Conservation (phyloP, 2,888 invertebrate species). For the Penaeus monodon region DNA sequence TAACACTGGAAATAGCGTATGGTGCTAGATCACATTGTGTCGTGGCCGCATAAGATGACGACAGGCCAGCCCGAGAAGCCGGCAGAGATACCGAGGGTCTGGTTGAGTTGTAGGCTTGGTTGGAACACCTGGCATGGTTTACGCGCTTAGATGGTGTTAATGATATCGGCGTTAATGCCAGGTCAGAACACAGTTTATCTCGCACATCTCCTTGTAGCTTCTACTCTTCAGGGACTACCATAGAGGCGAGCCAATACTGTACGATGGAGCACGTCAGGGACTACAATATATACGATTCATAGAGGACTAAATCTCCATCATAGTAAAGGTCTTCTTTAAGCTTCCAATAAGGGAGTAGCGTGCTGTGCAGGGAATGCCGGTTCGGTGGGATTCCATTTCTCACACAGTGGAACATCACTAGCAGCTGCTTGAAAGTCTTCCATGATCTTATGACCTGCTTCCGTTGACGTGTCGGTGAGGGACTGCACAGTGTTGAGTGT, state of each 20-base stretch:
- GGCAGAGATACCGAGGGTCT: too few species aligned
- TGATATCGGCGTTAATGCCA: background rate
- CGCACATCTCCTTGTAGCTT: background rate
- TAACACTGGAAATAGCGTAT: too few species aligned
- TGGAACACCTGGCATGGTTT: background rate
- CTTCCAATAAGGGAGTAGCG: background rate
- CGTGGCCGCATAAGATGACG: too few species aligned
- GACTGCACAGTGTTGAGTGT: background rate
- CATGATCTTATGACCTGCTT: background rate
- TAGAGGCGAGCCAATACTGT: background rate
- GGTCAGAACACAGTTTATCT: too few species aligned
- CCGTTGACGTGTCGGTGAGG: background rate
- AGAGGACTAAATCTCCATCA: background rate
- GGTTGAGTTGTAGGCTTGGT: background rate
- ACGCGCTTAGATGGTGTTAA: background rate
- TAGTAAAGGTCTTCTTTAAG: background rate
- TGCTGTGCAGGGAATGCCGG: background rate
- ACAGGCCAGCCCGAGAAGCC: too few species aligned
- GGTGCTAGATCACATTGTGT: too few species aligned
- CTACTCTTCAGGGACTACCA: background rate
- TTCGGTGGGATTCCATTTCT: too few species aligned
- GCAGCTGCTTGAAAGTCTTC: background rate
- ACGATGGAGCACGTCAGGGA: background rate
- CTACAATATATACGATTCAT: background rate
- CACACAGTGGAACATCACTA: background rate